These are phyloP conservation scores for Eubasilissa splendida DNA, from an alignment of 2,888 invertebrate genomes.

Conservation along the genomic window DNA sequence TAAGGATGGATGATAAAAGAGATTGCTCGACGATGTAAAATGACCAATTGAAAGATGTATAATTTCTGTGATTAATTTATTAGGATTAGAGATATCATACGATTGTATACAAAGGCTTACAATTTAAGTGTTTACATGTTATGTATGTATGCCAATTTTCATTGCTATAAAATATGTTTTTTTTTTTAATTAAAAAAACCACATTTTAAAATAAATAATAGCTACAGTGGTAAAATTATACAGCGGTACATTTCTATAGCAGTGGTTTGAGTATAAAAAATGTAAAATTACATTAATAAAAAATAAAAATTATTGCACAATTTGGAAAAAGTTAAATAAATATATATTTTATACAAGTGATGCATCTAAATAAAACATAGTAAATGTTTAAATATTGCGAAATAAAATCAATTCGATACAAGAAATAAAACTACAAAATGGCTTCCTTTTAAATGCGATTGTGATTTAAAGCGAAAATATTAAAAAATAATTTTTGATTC, in stretches of 20 bases:
- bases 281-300: constrained; percentile 2
- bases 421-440: constrained; percentile 35
- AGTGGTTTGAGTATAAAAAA: background rate
- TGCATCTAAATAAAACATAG: constrained; percentile 1
- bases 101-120: constrained; percentile 20
- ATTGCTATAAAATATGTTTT: background rate
- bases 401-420: background rate
- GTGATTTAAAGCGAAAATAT: constrained; percentile 23
- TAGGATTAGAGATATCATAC: constrained; percentile 23
- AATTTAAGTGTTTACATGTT: constrained; percentile 22
- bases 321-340: constrained; percentile 20
- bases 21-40: too few relatives aligned
- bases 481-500: constrained; percentile 29
- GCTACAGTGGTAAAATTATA: background rate
- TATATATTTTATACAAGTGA: constrained; percentile 4
- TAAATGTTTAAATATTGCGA: background rate
- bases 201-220: background rate
- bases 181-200: constrained; percentile 1
- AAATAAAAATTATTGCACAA: constrained; percentile 15
- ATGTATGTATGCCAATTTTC: too few relatives aligned
- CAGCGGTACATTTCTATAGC: background rate
- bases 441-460: constrained; percentile 24
- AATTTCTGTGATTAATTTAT: constrained; percentile 20
- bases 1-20: too few relatives aligned
- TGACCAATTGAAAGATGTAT: background rate